Evolutionary conservation across 2,113 vertebrate species (phyloP).

Genomic region (Engraulis encrasicolus): DNA sequence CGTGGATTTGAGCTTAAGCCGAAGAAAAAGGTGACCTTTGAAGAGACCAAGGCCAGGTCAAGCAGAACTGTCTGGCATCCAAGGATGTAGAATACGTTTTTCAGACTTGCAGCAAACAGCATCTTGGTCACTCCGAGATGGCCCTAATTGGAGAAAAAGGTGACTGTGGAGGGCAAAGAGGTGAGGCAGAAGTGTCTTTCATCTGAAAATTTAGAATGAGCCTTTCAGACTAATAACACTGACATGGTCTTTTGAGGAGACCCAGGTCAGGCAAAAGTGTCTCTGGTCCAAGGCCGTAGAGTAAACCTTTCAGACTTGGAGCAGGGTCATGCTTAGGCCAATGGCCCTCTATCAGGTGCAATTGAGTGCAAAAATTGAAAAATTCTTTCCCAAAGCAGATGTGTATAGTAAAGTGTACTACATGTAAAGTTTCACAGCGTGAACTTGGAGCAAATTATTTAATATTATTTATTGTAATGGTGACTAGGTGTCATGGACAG

Average conservation of each 20-base stretch:
- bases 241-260: conserved; percentile 91
- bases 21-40: conserved; percentile 92
- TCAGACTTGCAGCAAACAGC: too few species aligned
- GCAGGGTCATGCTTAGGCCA: conserved; percentile 36
- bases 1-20: too few species aligned
- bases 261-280: conserved; percentile 88
- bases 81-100: conserved; percentile 75
- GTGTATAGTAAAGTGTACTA: conserved; percentile 67
- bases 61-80: conserved; percentile 90
- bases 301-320: conserved; percentile 51
- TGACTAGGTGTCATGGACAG: conserved; percentile 52
- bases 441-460: conserved; percentile 52
- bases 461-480: conserved; percentile 61
- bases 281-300: conserved; percentile 83
- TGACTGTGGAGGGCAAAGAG: too few species aligned
- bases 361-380: conserved; percentile 64
- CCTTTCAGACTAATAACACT: too few species aligned
- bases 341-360: conserved; percentile 57
- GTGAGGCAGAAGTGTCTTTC: too few species aligned
- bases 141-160: conserved; percentile 94
- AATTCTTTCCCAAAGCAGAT: conserved; percentile 69
- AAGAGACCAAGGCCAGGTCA: conserved; percentile 88
- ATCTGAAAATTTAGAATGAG: too few species aligned
- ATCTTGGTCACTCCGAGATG: conserved; percentile 95
- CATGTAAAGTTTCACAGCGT: conserved; percentile 37